phyloP scores from a whole-genome alignment of 2,113 vertebrate genomes.

The Ascaphus truei region DNA sequence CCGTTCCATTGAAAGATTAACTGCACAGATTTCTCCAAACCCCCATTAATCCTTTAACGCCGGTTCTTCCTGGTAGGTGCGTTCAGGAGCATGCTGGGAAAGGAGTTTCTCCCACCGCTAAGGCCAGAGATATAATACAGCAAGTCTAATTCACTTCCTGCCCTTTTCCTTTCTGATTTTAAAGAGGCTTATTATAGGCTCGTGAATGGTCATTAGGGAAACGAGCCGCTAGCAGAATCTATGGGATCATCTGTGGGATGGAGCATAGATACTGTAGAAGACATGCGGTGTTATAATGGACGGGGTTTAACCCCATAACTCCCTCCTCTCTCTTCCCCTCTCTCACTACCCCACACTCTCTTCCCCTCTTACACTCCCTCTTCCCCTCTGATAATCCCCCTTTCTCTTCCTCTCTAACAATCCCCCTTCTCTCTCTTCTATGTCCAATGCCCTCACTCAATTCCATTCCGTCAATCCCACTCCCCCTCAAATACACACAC shows the following conservation, averaged over 20 bases:
- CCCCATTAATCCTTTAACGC: constrained; percentile 23
- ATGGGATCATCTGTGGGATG: neutral
- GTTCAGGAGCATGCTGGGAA: constrained; percentile 28
- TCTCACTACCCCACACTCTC: too few species aligned
- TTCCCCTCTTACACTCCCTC: neutral
- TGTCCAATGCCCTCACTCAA: too few species aligned
- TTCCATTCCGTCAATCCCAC: too few species aligned
- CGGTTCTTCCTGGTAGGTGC: constrained; percentile 24
- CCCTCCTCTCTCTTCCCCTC: neutral
- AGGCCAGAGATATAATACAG: constrained; percentile 11
- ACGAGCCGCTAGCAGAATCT: neutral
- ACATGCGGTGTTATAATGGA: neutral
- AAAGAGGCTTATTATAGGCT: neutral
- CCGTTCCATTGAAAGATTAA: constrained; percentile 28
- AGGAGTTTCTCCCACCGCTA: constrained; percentile 20
- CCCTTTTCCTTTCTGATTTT: constrained; percentile 20
- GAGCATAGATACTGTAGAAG: neutral
- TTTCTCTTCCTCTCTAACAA: too few species aligned
- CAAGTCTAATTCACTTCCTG: constrained; percentile 18
- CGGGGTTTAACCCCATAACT: neutral
- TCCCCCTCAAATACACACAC: too few species aligned
- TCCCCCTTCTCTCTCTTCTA: too few species aligned
- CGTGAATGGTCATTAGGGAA: constrained; percentile 21
- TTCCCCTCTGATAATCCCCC: neutral
- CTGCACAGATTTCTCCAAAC: constrained; percentile 27